Base-by-base conservation (phyloP, 2,113 vertebrate genomes). In the Paraplagusia blochii region DNA sequence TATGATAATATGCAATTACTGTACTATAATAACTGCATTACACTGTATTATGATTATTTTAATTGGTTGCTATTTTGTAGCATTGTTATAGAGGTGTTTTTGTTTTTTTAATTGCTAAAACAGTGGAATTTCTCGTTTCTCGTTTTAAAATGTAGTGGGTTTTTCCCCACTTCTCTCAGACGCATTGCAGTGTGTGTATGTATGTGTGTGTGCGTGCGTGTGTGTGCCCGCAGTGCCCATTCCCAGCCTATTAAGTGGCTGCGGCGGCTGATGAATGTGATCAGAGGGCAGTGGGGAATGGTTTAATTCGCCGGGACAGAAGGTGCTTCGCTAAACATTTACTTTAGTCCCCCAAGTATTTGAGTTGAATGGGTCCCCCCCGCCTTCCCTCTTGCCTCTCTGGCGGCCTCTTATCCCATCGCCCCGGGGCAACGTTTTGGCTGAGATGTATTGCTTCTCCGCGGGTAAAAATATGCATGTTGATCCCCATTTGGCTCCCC, bases 391-490 rank as follows among this genome's bases (percentile, higher is more conserved):
- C 35, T n/a, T 52, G 57, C 63, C 74, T 81, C 73, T 83, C 61
- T 77, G 69, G 74, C 80, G 76, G 84, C 86, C 86, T 85, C 88
- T 86, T 88, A 89, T 90, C 79, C 84, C 76, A 83, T 87, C 83
- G 90, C 91, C 92, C 84, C 81, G 84, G 90, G 93, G 90, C 86
- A 77, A 84, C 62, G 80, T 89, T 88, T 78, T 91, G 91, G 91
- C 92, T 87, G 89, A 93, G 93, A 93, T 92, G 87, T 91, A 93
- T 92, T 90, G 90, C 87, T 89, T 80, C 90, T 90, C 88, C 80
- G 43, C 85, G 82, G 90, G 79, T 93, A 90, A 92, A 86, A 92
- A 93, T 92, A 92, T 92, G 91, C 93, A 89, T 74, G 90, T 90
- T 86, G 91, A 88, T 93, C 92, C 91, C 93, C 92, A 91, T 93